These are phyloP conservation scores for Diarsia dahlii DNA, from an alignment of 2,888 invertebrate species.

Conservation along the genomic window DNA sequence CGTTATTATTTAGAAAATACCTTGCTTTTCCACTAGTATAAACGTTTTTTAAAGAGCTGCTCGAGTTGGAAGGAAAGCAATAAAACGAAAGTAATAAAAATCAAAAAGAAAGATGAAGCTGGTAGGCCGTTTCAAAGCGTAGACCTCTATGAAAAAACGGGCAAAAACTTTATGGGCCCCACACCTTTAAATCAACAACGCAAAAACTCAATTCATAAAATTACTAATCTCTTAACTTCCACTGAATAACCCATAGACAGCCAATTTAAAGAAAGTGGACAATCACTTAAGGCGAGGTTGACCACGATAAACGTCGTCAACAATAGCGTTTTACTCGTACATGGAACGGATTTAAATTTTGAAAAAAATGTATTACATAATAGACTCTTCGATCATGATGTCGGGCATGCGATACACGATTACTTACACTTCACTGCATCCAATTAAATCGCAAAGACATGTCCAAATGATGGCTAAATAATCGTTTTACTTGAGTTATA, in stretches of 20 bases:
- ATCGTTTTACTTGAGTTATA: too few relatives aligned
- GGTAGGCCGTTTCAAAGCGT: not conserved
- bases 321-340: too few relatives aligned
- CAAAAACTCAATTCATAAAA: not conserved
- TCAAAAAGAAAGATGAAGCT: not conserved
- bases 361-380: too few relatives aligned
- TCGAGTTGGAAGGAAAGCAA: not conserved
- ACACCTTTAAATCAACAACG: not conserved
- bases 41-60: not conserved
- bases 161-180: not conserved
- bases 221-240: not conserved
- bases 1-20: slow-evolving; percentile 11
- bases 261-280: not conserved
- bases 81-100: too few relatives aligned
- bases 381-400: too few relatives aligned
- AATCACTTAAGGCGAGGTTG: too few relatives aligned
- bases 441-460: too few relatives aligned
- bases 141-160: not conserved
- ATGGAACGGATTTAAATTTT: too few relatives aligned
- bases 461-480: too few relatives aligned
- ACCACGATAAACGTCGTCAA: too few relatives aligned
- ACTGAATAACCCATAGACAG: not conserved
- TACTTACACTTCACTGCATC: too few relatives aligned
- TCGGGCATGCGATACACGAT: too few relatives aligned
- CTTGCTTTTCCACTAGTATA: not conserved